Base-by-base conservation (phyloP, 2,113 vertebrate species). In the Enhydra lutris region DNA sequence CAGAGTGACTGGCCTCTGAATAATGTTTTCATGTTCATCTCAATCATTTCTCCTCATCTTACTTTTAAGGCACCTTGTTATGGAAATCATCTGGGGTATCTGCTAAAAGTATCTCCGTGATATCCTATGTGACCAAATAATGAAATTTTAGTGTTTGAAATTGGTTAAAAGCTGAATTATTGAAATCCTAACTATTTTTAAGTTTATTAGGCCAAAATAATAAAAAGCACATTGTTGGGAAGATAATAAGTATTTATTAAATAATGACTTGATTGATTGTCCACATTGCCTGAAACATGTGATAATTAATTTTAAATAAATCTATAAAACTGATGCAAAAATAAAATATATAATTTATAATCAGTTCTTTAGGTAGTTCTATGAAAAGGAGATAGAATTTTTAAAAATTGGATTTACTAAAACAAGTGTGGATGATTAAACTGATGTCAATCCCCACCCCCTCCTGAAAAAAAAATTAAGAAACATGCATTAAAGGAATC, bases 301-400 rank as follows among this genome's bases (percentile, higher is more conserved):
- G 39, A 67, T 65, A 81, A 88, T 80, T 78, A 73, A 85, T 94
- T 93, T 83, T 9, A 80, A 52, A 23, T 83, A 79, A 14, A 87
- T 52, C 14, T 79, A 83, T 93, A 89, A 86, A 82, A 57, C 34
- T 91, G 55, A 91, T 93, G 9, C 76, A 34, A 74, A 92, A 97
- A 47, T 85, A 34, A 74, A 92, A 95, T 34, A 3, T 74, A 39
- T 67, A 31, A 78, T 84, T 76, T 85, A 78, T 76, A 78, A 84
- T 29, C 9, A 36, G 26, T 85, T 89, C 9, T 88, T 13, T 34
- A 78, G 36, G 39, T 50, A 84, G 55, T 65, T 91, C 2, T 45
- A 36, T 93, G 45, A 47, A 90, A 97, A 93, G 15, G 2, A 67
- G 39, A 31, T 74, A 9, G 2, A 29, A 29, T 84, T 61, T 88